Conservation (phyloP, 2,113 vertebrate genomes). For the Seriola dumerili region DNA sequence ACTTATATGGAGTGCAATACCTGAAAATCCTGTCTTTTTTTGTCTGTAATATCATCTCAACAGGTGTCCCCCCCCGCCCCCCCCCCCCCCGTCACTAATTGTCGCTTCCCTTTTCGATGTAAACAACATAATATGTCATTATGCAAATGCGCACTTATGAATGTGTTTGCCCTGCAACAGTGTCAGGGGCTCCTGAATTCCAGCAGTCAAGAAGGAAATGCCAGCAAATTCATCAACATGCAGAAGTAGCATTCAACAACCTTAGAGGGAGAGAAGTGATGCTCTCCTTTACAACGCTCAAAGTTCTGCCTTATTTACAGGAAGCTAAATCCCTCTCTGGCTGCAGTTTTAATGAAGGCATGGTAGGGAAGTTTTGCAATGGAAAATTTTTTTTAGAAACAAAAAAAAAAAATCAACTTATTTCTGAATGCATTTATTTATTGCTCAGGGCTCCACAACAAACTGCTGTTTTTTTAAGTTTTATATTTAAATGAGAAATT, state of each 20-base stretch:
- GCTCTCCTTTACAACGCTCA: slow-evolving; percentile 18
- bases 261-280: slow-evolving; percentile 1
- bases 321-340: slow-evolving; percentile 30
- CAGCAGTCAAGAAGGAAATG: slow-evolving; percentile 58
- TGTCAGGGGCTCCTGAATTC: slow-evolving; percentile 48
- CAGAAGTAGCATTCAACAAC: slow-evolving; percentile 12
- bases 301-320: slow-evolving; percentile 45
- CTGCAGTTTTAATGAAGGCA: slow-evolving; percentile 55
- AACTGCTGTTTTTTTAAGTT: background rate
- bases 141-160: slow-evolving; percentile 71
- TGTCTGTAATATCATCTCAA: slow-evolving; percentile 34
- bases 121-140: slow-evolving; percentile 76
- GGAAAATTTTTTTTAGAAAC: background rate
- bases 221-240: slow-evolving; percentile 66
- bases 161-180: slow-evolving; percentile 37
- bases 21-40: background rate
- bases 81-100: slow-evolving; percentile 51
- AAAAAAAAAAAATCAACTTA: background rate
- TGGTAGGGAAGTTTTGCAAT: background rate
- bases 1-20: background rate
- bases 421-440: slow-evolving; percentile 13
- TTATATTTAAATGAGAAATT: background rate
- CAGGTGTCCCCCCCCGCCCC: slow-evolving; percentile 19
- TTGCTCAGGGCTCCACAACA: background rate
- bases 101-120: slow-evolving; percentile 52